Evolutionary conservation across 2,113 vertebrate genomes (phyloP).

Genomic region (Eurystomus gularis): DNA sequence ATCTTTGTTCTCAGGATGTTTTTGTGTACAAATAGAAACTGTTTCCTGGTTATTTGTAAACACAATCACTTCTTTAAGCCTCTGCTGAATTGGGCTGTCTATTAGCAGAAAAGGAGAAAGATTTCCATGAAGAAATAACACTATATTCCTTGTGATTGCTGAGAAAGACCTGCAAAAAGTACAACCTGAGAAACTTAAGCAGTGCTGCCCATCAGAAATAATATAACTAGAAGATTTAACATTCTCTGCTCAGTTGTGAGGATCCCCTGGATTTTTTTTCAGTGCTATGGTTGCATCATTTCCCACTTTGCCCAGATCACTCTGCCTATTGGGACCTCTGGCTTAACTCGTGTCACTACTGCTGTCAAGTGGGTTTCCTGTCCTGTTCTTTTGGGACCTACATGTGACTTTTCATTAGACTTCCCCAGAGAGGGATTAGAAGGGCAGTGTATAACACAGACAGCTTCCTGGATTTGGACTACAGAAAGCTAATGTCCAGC

Average conservation of each 20-base stretch:
- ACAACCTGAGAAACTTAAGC: neutral
- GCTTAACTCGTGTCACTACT: neutral
- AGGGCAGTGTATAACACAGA: neutral
- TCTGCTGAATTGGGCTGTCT: neutral
- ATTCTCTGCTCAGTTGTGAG: neutral
- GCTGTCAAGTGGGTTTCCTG: neutral
- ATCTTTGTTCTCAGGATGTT: neutral
- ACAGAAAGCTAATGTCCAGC: neutral
- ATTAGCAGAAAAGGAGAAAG: neutral
- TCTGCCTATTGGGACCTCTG: neutral
- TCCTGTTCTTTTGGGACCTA: neutral
- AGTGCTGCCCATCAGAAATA: neutral
- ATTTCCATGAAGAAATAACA: neutral
- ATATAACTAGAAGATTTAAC: neutral
- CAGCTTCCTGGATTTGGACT: neutral
- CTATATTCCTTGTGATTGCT: neutral
- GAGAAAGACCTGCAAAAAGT: neutral
- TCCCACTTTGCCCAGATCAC: neutral
- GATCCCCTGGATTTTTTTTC: neutral
- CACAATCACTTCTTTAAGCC: neutral
- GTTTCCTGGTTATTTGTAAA: neutral
- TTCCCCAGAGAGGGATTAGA: neutral
- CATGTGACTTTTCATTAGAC: neutral
- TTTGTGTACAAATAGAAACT: neutral
- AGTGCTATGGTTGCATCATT: neutral